Conservation (phyloP, 2,113 vertebrate species). For the Electrona antarctica region DNA sequence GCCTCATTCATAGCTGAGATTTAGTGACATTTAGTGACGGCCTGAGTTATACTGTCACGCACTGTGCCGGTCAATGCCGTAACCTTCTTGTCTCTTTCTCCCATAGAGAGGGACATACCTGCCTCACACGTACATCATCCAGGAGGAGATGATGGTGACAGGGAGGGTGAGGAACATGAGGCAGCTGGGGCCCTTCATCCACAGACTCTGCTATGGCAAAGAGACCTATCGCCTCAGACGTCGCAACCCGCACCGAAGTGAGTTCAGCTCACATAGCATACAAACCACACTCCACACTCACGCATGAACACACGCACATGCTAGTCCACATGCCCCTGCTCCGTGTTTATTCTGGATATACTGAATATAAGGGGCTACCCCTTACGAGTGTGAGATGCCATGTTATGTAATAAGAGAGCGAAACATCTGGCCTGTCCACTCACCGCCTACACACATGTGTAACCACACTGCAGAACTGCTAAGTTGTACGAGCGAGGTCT, state of each 20-base stretch:
- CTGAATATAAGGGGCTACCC: not conserved
- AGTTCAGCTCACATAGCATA: conserved; percentile 58
- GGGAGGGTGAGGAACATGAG: conserved; percentile 88
- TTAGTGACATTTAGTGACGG: too few species aligned
- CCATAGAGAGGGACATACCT: conserved; percentile 91
- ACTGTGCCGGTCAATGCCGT: not conserved
- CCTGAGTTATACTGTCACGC: too few species aligned
- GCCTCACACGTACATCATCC: conserved; percentile 93
- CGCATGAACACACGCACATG: not conserved
- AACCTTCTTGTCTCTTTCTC: conserved; percentile 32
- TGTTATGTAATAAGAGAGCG: conserved; percentile 7
- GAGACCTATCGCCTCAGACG: conserved; percentile 91
- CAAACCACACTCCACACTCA: not conserved
- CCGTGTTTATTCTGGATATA: not conserved
- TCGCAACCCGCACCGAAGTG: conserved; percentile 80
- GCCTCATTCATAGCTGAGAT: not conserved
- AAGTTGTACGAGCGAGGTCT: conserved; percentile 16
- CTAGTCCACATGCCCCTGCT: not conserved
- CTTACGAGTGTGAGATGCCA: conserved; percentile 7
- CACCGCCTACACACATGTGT: not conserved
- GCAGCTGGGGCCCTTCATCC: conserved; percentile 91
- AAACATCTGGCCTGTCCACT: conserved; percentile 14
- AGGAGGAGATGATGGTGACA: conserved; percentile 92
- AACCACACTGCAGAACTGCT: not conserved
- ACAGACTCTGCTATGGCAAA: conserved; percentile 89